Evolutionary conservation across 2,113 vertebrate species (phyloP).

Genomic region (Tenebrosternarchus preto): DNA sequence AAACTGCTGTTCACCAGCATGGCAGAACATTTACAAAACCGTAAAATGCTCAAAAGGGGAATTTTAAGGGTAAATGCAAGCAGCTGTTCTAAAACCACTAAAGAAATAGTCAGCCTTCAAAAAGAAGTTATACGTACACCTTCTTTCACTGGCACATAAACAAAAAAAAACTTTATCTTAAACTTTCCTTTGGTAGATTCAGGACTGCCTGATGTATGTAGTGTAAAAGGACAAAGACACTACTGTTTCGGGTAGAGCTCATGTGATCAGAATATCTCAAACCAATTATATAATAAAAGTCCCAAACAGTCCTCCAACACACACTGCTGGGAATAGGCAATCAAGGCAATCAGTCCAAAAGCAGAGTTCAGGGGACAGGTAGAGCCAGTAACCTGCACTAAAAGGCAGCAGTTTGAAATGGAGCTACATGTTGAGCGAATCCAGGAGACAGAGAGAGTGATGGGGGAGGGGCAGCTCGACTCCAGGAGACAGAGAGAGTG

Average conservation of each 20-base stretch:
- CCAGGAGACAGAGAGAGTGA: not conserved
- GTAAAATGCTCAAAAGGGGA: not conserved
- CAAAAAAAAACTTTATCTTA: not conserved
- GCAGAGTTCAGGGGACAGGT: not conserved
- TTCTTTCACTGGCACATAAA: too few species aligned
- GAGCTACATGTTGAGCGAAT: not conserved
- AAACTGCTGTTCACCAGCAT: not conserved
- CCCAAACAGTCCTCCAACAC: not conserved
- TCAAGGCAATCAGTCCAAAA: conserved; percentile 5
- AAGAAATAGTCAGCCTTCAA: too few species aligned
- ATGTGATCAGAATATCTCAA: not conserved
- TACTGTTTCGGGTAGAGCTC: not conserved
- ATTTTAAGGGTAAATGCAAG: too few species aligned
- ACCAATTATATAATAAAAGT: not conserved
- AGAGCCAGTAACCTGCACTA: conserved; percentile 9
- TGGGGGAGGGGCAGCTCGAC: too few species aligned
- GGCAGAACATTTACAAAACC: not conserved
- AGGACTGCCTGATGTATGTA: not conserved
- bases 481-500: too few species aligned
- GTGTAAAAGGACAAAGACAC: too few species aligned
- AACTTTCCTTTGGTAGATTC: not conserved
- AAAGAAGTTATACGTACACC: too few species aligned
- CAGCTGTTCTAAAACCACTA: too few species aligned
- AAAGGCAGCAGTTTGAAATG: not conserved
- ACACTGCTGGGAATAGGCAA: not conserved